Evolutionary conservation across 2,888 invertebrate species (phyloP).

Genomic region (Brachyptera risi): DNA sequence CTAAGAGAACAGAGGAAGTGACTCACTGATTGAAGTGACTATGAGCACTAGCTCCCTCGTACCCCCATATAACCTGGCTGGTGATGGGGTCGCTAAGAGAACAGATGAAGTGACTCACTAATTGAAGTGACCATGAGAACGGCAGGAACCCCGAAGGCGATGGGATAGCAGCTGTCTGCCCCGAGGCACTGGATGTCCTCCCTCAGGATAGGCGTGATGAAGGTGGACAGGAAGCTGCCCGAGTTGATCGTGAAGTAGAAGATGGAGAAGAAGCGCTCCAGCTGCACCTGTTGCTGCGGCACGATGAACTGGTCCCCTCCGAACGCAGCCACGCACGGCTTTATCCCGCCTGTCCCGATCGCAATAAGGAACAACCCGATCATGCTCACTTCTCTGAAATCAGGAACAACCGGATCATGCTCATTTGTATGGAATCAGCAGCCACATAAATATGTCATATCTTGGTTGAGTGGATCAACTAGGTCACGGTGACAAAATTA

Average conservation of each 20-base stretch:
- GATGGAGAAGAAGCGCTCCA: conserved; percentile 85
- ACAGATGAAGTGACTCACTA: conserved; percentile 53
- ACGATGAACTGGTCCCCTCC: conserved; percentile 90
- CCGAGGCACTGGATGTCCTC: conserved; percentile 74
- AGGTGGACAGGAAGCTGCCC: conserved; percentile 83
- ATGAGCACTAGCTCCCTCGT: too few relatives aligned
- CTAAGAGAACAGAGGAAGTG: too few relatives aligned
- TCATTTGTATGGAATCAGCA: conserved; percentile 54
- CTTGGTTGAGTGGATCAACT: too few relatives aligned
- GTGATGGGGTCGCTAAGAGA: too few relatives aligned
- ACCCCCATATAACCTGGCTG: too few relatives aligned
- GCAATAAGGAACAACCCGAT: conserved; percentile 72
- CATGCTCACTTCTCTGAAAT: conserved; percentile 58
- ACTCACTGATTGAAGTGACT: too few relatives aligned
- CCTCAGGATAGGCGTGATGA: conserved; percentile 82
- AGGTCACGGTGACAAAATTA: too few relatives aligned
- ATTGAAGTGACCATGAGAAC: conserved; percentile 78
- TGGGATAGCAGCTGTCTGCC: conserved; percentile 70
- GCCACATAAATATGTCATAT: too few relatives aligned
- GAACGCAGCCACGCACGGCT: conserved; percentile 92
- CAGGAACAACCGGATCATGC: conserved; percentile 59
- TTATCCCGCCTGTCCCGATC: conserved; percentile 90
- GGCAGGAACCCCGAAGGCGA: conserved; percentile 89
- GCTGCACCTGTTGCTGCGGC: conserved; percentile 71
- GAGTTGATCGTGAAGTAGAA: conserved; percentile 93